A percentile compares a stretch with the other conserved stretches of the same genome.
Conservation (phyloP, 37 sponge, comb jelly and placozoan genomes). For the Agelas oroides region DNA sequence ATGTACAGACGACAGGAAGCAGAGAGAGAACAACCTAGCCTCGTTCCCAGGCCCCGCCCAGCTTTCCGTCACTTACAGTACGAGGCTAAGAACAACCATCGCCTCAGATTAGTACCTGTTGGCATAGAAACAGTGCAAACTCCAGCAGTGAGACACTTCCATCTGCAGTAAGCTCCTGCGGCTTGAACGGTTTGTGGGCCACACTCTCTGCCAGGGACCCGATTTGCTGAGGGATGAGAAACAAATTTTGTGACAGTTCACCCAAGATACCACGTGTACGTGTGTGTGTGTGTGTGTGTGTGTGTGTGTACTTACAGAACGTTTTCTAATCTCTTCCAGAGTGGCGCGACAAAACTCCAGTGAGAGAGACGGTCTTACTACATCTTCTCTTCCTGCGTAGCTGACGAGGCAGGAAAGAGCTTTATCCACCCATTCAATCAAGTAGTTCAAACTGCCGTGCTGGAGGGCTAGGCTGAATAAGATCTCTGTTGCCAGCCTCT, state of each 20-base stretch:
- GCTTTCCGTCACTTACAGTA: too few relatives aligned
- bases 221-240: conserved; percentile 1
- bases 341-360: conserved; percentile 29
- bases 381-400: not conserved
- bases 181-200: not conserved
- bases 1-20: too few relatives aligned
- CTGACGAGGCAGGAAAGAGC: conserved; percentile 11
- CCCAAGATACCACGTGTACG: not conserved
- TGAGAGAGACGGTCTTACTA: conserved; percentile 13
- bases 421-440: conserved; percentile 70
- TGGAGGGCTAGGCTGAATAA: conserved; percentile 62
- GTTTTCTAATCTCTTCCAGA: conserved; percentile 40
- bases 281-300: too few relatives aligned
- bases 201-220: not conserved
- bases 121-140: conserved; percentile 15
- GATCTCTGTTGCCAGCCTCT: conserved; percentile 73
- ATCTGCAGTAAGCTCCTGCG: conserved; percentile 23
- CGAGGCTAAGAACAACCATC: too few relatives aligned
- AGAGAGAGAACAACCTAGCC: too few relatives aligned
- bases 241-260: not conserved
- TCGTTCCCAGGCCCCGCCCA: too few relatives aligned
- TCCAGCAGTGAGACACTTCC: conserved; percentile 38
- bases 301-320: conserved; percentile 22
- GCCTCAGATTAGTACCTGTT: conserved; percentile 33
- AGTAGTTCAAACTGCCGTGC: conserved; percentile 50